A percentile compares a stretch with the other conserved stretches of the same genome.
Evolutionary conservation across 2,888 invertebrate species (phyloP).

Genomic region (Timema podura): DNA sequence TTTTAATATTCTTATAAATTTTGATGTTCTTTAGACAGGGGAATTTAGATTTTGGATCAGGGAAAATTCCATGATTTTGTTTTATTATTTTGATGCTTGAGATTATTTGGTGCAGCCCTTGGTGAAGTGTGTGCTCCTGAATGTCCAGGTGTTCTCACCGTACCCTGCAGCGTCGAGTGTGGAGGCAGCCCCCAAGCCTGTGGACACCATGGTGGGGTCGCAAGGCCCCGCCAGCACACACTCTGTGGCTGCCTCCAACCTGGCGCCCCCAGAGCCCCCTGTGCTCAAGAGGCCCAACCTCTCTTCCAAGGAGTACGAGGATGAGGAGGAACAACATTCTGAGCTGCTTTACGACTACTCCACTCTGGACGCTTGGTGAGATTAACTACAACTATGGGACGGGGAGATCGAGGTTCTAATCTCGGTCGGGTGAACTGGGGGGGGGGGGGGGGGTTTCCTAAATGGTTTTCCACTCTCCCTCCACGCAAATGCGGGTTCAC

Average conservation of each 20-base stretch:
- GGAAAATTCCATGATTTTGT: no score
- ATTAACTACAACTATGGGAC: conserved; percentile 33
- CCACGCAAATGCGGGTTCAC: no score
- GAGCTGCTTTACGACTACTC: conserved; percentile 87
- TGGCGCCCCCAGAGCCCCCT: conserved; percentile 42
- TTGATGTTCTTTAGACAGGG: no score
- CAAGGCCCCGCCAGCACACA: conserved; percentile 33
- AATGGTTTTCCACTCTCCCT: no score
- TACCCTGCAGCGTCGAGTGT: conserved; percentile 48
- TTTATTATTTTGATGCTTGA: no score
- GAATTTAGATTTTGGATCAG: no score
- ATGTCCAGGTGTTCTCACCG: conserved; percentile 40
- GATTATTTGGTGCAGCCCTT: no score
- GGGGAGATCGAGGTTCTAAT: no score
- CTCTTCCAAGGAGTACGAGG: conserved; percentile 72
- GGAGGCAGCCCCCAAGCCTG: conserved; percentile 33
- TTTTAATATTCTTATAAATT: no score
- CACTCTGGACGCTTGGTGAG: conserved; percentile 77
- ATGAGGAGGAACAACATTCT: conserved; percentile 68
- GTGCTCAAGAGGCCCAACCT: conserved; percentile 72
- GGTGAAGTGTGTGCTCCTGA: no score
- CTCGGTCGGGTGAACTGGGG: no score
- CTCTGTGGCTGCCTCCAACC: conserved; percentile 40
- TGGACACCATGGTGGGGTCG: conserved; percentile 32
- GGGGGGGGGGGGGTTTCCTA: no score